Conservation (phyloP, 2,888 invertebrate species). For the Polymixis flavicincta region DNA sequence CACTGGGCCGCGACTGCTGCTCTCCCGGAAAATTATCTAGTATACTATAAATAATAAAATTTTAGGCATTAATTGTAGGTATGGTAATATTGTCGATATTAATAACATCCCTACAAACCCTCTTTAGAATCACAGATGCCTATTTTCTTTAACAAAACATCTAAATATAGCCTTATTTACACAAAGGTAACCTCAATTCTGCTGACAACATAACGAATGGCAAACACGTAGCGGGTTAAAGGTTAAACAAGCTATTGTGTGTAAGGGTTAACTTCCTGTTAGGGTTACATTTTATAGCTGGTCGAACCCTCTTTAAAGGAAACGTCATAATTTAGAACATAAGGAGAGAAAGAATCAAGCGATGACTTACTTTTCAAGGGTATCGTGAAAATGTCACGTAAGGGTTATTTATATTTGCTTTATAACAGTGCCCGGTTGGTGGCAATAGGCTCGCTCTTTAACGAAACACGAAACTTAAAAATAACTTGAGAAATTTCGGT, state of each 20-base stretch:
- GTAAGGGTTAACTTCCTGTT: slow-evolving; percentile 49
- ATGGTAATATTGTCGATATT: background rate
- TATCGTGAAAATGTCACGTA: background rate
- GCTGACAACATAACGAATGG: slow-evolving; percentile 32
- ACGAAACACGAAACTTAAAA: no score
- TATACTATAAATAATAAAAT: background rate
- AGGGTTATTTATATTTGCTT: background rate
- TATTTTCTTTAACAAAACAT: slow-evolving; percentile 27
- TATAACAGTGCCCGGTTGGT: no score
- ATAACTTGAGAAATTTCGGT: no score
- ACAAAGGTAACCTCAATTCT: slow-evolving; percentile 24
- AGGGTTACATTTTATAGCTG: slow-evolving; percentile 40
- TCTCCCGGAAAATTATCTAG: no score
- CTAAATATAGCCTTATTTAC: slow-evolving; percentile 32
- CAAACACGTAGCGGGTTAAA: slow-evolving; percentile 42
- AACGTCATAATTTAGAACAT: slow-evolving; percentile 44
- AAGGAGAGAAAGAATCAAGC: slow-evolving; percentile 9
- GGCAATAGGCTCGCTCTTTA: no score
- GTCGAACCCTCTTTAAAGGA: slow-evolving; percentile 21
- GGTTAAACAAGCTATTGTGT: slow-evolving; percentile 52
- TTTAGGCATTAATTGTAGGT: background rate
- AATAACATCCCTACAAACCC: background rate
- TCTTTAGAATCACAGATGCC: slow-evolving; percentile 20
- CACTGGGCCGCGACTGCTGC: no score
- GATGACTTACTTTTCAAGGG: background rate